These are phyloP conservation scores for Mungos mungo DNA, from an alignment of 2,113 vertebrate genomes.

Conservation along the genomic window DNA sequence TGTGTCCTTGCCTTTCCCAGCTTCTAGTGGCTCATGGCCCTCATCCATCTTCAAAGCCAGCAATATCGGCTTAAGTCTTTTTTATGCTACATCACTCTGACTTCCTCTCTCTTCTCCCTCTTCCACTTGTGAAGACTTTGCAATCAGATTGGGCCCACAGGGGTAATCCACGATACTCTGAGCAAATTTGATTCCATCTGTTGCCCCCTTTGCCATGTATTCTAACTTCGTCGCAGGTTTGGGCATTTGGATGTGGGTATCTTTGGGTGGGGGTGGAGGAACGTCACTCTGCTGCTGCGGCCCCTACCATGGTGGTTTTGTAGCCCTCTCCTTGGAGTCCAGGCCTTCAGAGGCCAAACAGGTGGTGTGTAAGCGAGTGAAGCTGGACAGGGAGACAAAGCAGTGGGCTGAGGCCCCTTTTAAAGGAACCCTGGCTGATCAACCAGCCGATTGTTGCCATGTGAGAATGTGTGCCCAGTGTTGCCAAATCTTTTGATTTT, in stretches of 20 bases:
- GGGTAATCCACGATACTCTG: background rate
- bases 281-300: background rate
- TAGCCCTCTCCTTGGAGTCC: background rate
- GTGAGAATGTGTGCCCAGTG: background rate
- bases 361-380: background rate
- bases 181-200: background rate
- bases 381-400: background rate
- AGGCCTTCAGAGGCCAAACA: background rate
- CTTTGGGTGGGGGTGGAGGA: background rate
- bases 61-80: background rate
- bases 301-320: background rate
- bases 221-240: background rate
- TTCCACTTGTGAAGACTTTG: background rate
- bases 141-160: background rate
- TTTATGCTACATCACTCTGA: rapidly evolving
- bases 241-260: background rate
- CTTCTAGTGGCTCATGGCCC: background rate
- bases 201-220: background rate
- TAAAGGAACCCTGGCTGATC: background rate
- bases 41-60: background rate
- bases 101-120: background rate
- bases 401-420: background rate
- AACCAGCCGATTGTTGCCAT: background rate
- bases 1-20: background rate
- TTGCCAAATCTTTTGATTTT: background rate